Base-by-base conservation (phyloP, 1,140 invertebrate genomes). In the Ooceraea biroi region DNA sequence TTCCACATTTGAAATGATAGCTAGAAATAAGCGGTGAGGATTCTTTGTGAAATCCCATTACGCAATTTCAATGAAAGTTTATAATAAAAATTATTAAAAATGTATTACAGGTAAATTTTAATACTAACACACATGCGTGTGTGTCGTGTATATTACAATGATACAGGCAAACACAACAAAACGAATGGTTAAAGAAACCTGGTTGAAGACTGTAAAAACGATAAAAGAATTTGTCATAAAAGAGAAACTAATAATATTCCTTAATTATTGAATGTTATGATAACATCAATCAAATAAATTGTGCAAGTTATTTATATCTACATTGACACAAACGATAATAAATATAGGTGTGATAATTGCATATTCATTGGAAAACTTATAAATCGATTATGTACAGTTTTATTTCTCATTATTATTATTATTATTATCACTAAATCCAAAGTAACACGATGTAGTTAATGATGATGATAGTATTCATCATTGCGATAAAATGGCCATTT, bases 1-100 rank as follows among this genome's bases (percentile, higher is more conserved):
- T 71, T 80, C 50, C 65, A 50, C 76, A 80, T 80, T 80, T 80
- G 50, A 71, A 80, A 80, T 69, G 76, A 80, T 80, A 80, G 76
- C 76, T 71, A 55, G 76, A 69, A 58, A 44, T n/a, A 30, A 69
- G 22, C 30, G 22, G n/a, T 27, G 10, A n/a, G n/a, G 19, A 27
- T 50, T 12, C 36, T 36, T 14, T 46, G 25, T 17, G 22, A 58
- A 69, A 58, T 41, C 19, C n/a, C 25, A 7, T 71, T 50, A 36
- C 3, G 17, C 17, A 44, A 58, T 57, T 44, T 30, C 8, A 1
- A 71, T 30, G 57, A 27, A 44, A 14, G 0, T 25, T 11, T 52
- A 61, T 5, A 4, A 68, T 66, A 55, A 69, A 69, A 3, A 57
- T 69, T 12, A 22, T 7, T 50, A 22, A 41, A 25, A 77, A 25